Base-by-base conservation (phyloP, 2,113 vertebrate genomes). In the Elachura formosa region DNA sequence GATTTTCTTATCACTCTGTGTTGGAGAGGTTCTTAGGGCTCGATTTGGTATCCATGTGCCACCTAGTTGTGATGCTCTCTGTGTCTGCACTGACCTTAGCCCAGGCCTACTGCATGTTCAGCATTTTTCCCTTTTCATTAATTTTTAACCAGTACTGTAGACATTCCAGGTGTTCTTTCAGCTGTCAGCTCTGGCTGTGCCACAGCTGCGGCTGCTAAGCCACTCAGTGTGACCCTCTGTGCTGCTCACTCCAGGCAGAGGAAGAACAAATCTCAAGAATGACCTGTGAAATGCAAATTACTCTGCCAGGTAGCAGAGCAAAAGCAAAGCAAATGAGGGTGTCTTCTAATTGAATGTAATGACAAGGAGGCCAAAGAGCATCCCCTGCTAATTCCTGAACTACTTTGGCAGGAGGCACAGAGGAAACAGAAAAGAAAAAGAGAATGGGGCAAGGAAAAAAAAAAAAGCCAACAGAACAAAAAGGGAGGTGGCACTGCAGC, bases 371-470 rank as follows among this genome's bases (percentile, higher is more conserved):
- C 78, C 48, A 82, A 78, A 71, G 80, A 78, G 41, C 75, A 54
- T 84, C 77, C 63, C 81, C 40, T 96, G 91, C 73, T 26, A 77
- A 93, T 93, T 91, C 61, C 63, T 73, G 82, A 95, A 43, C 82
- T 69, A 11, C 31, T 66, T 41, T 43, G 40, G 59, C 49, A 73
- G 45, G 74, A 59, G 36, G 45, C 45, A 64, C 66, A 77, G 33
- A 71, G 22, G n/a, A 78, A 18, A 46, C 2, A 77, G 51, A 25
- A 61, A 46, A 41, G 38, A 24, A 48, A 33, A 76, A 62, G 36
- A 66, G 8, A 46, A 61, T 2, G 15, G n/a, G 23, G 13, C 46
- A 86, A 33, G 34, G 10, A 3, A 29, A 31, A 21, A 61, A 58
- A 31, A 23, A n/a, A 58, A 43, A n/a, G 9, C 31, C 54, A 59